Percentiles rank a stretch among this genome's conserved stretches.
phyloP scores from a whole-genome alignment of 2,113 vertebrate species.

The Pelusios castaneus region DNA sequence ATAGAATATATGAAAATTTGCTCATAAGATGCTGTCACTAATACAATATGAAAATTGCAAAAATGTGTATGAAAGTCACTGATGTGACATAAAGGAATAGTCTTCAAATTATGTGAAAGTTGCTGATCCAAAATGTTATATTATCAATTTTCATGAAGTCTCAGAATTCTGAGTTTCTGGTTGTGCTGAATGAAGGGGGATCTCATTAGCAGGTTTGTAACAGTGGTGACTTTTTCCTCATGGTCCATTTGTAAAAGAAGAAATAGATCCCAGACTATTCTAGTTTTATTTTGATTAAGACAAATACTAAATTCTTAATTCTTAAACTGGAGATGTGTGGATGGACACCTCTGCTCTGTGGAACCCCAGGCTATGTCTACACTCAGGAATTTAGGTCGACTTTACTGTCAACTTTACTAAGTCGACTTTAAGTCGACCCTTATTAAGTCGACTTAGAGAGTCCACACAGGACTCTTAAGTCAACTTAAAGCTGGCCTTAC shows the following conservation, averaged over 20 bases:
- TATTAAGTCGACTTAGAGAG: too few species aligned
- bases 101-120: constrained; percentile 68
- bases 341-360: constrained; percentile 17
- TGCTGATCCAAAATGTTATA: constrained; percentile 37
- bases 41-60: constrained; percentile 69
- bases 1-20: constrained; percentile 39
- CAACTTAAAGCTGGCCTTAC: too few species aligned
- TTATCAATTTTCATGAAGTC: constrained; percentile 65
- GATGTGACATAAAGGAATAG: constrained; percentile 70
- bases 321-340: constrained; percentile 7
- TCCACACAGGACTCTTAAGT: too few species aligned
- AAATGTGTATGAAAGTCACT: constrained; percentile 67
- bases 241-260: constrained; percentile 1
- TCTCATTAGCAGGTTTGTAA: constrained; percentile 44
- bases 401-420: too few species aligned
- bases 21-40: constrained; percentile 48
- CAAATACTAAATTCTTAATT: background rate
- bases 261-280: background rate
- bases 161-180: constrained; percentile 51
- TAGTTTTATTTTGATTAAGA: background rate
- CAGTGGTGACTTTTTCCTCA: background rate
- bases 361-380: too few species aligned
- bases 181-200: constrained; percentile 48
- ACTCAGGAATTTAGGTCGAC: too few species aligned
- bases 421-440: too few species aligned